Percentiles rank a stretch among this genome's conserved stretches.
Conservation (phyloP, 2,797 vertebrate genomes). For the Enteromius paludinosus region DNA sequence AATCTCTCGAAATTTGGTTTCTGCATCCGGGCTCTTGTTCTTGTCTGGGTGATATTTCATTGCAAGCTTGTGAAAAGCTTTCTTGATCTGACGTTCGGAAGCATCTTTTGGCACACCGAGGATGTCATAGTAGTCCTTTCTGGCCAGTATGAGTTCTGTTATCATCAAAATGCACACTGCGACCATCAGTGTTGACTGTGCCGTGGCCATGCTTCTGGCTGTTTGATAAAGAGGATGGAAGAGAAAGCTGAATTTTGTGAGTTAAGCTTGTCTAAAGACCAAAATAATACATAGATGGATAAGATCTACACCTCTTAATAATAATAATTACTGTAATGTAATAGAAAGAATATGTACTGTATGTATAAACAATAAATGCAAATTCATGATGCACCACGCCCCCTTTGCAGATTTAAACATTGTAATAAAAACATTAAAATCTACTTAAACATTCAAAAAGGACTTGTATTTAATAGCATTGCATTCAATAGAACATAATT, state of each 20-base stretch:
- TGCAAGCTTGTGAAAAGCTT: constrained; percentile 94
- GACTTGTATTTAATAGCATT: not conserved
- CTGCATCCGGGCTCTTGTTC: constrained; percentile 94
- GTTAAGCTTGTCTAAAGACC: not conserved
- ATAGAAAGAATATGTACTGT: not conserved
- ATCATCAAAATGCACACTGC: constrained; percentile 92
- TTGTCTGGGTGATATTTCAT: constrained; percentile 98
- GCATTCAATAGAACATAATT: not conserved
- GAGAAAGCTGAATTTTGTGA: constrained; percentile 59
- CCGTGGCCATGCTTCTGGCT: constrained; percentile 83
- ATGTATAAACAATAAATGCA: not conserved
- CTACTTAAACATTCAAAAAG: not conserved
- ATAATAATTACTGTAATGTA: not conserved
- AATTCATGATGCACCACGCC: not conserved
- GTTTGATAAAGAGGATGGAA: constrained; percentile 7
- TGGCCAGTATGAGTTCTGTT: constrained; percentile 92
- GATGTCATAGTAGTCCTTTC: constrained; percentile 92
- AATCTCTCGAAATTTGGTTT: constrained; percentile 92
- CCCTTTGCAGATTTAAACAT: not conserved
- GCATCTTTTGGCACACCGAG: constrained; percentile 92
- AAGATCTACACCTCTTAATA: not conserved
- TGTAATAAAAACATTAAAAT: not conserved
- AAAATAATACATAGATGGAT: not conserved
- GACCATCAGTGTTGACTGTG: constrained; percentile 86
- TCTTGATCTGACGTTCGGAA: constrained; percentile 93